Percentiles rank a stretch among this genome's conserved stretches.
Conservation (phyloP, 30 jellyfish, hydroid and myxozoan species). For the Mastigias papua region DNA sequence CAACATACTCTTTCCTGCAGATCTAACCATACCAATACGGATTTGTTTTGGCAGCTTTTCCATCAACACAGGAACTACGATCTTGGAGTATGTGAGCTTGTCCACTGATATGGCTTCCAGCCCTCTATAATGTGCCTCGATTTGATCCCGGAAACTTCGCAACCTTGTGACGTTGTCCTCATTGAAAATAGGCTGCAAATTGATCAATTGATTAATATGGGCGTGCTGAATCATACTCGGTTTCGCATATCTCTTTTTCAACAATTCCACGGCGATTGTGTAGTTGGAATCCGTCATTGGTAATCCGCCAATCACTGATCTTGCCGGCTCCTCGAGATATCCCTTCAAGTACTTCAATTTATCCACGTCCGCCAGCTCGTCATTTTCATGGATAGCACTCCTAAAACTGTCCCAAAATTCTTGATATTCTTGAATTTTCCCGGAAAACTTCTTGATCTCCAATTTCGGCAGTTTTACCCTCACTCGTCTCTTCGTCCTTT, state of each 20-base stretch:
- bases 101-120: conserved; percentile 23
- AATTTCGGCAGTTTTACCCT: conserved; percentile 47
- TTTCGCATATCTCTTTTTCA: background rate
- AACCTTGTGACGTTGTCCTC: conserved; percentile 12
- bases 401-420: conserved; percentile 36
- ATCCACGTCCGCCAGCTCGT: conserved; percentile 50
- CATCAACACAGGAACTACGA: conserved; percentile 23
- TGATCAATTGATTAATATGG: background rate
- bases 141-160: conserved; percentile 3
- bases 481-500: conserved; percentile 10
- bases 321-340: conserved; percentile 32
- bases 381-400: conserved; percentile 48
- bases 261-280: conserved; percentile 14
- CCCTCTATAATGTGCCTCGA: conserved; percentile 23
- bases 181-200: conserved; percentile 4
- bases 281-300: conserved; percentile 46
- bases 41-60: conserved; percentile 22
- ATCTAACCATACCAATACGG: conserved; percentile 1
- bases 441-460: conserved; percentile 20
- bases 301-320: conserved; percentile 32
- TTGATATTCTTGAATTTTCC: conserved; percentile 43
- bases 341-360: conserved; percentile 42
- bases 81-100: conserved; percentile 3
- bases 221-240: background rate
- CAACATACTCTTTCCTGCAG: background rate